Conservation (phyloP, 2,113 vertebrate genomes). For the Urocolius indicus region DNA sequence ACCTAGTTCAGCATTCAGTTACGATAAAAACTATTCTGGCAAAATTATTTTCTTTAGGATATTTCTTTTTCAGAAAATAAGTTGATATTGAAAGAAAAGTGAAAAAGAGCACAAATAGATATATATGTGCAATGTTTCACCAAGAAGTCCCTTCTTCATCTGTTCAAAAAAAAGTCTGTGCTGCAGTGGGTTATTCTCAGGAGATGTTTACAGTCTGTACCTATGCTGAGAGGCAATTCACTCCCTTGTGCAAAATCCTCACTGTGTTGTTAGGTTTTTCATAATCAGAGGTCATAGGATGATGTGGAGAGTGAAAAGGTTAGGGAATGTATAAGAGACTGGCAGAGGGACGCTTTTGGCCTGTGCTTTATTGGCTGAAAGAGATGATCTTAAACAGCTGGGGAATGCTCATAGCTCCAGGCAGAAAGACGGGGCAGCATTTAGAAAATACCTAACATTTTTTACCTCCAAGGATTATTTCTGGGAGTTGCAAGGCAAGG, state of each 20-base stretch:
- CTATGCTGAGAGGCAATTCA: neutral
- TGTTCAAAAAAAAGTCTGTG: neutral
- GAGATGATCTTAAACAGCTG: neutral
- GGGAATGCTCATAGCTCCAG: neutral
- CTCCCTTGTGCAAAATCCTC: neutral
- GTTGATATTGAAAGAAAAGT: neutral
- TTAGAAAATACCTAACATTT: constrained; percentile 24
- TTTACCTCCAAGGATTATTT: neutral
- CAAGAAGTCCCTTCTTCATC: neutral
- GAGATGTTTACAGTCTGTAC: neutral
- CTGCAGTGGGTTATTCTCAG: neutral
- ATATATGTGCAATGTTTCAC: neutral
- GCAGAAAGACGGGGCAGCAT: neutral
- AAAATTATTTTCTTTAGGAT: neutral
- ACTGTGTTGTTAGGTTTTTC: neutral
- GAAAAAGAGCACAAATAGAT: neutral
- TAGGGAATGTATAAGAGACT: neutral
- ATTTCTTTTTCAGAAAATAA: neutral
- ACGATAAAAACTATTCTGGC: neutral
- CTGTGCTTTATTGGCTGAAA: neutral
- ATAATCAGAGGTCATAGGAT: neutral
- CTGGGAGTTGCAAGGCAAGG: neutral
- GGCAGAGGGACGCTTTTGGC: neutral
- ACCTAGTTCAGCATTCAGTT: neutral
- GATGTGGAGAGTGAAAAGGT: neutral